Percentiles rank a stretch among this genome's conserved stretches.
Evolutionary conservation across 2,113 vertebrate species (phyloP).

Genomic region (Mus musculus): DNA sequence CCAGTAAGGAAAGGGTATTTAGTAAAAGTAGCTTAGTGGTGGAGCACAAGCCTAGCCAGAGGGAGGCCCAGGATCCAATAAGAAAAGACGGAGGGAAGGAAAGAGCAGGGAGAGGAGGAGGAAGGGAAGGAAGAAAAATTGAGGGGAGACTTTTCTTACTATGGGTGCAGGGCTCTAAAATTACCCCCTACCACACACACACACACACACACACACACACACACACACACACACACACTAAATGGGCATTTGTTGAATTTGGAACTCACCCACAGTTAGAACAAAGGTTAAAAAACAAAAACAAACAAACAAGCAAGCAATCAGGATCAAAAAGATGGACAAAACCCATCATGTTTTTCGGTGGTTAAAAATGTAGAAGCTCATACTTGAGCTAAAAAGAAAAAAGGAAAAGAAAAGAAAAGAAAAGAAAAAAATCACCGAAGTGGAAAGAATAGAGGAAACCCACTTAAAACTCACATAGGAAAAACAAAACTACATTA

Average conservation of each 20-base stretch:
- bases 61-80: not conserved
- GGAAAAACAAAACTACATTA: constrained; percentile 25
- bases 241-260: not conserved
- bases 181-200: not conserved
- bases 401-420: too few relatives aligned
- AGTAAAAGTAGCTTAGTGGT: not conserved
- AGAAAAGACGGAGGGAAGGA: too few relatives aligned
- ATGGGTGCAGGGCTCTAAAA: not conserved
- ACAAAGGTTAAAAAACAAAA: not conserved
- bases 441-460: constrained; percentile 40
- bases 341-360: constrained; percentile 25
- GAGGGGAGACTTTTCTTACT: not conserved
- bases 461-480: not conserved
- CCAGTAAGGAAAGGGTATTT: not conserved
- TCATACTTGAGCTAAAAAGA: not conserved
- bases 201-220: too few relatives aligned
- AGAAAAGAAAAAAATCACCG: not conserved
- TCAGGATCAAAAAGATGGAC: not conserved
- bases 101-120: fast-evolving
- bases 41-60: not conserved
- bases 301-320: not conserved
- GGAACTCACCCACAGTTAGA: constrained; percentile 2
- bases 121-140: not conserved
- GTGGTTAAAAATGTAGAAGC: constrained; percentile 37
- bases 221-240: too few relatives aligned